Percentiles rank a stretch among this genome's conserved stretches.
Evolutionary conservation across 2,888 invertebrate species (phyloP).

Genomic region (Dryocosmus kuriphilus): DNA sequence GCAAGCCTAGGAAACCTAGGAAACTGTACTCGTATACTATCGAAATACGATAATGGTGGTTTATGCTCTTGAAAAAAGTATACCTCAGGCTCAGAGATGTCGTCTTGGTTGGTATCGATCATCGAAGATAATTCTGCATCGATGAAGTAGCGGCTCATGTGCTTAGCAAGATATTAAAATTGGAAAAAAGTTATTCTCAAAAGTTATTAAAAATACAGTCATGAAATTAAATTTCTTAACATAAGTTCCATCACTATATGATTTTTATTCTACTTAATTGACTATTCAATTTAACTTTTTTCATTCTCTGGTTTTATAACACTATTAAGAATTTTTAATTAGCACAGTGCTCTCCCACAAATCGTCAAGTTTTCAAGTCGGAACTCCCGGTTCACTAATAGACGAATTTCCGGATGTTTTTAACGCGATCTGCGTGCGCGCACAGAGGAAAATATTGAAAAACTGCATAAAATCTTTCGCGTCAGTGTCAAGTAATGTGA

Average conservation of each 20-base stretch:
- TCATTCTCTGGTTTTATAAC: too few species aligned
- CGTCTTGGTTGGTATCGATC: conserved; percentile 83
- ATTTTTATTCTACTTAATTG: background rate
- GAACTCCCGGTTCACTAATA: too few species aligned
- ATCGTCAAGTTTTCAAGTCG: too few species aligned
- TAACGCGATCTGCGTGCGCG: too few species aligned
- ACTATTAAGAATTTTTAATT: too few species aligned
- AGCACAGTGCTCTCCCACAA: too few species aligned
- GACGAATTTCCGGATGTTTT: too few species aligned
- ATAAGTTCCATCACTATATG: background rate
- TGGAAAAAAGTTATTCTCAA: conserved; percentile 62
- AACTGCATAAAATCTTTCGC: too few species aligned
- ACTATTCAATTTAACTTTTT: too few species aligned
- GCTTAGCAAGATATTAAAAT: conserved; percentile 79
- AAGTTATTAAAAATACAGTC: conserved; percentile 29
- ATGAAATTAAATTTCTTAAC: conserved; percentile 25
- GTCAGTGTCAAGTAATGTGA: too few species aligned
- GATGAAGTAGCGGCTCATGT: conserved; percentile 90
- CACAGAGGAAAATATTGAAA: too few species aligned
- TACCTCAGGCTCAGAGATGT: conserved; percentile 76
- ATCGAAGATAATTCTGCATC: conserved; percentile 89
- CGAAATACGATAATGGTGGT: conserved; percentile 44
- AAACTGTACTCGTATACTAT: conserved; percentile 53
- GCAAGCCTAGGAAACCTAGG: conserved; percentile 36
- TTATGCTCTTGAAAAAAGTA: conserved; percentile 51